Evolutionary conservation across 2,797 vertebrate genomes (phyloP), one percentile per base, ranked within the genome.

Genomic region (Channallabes apus): DNA sequence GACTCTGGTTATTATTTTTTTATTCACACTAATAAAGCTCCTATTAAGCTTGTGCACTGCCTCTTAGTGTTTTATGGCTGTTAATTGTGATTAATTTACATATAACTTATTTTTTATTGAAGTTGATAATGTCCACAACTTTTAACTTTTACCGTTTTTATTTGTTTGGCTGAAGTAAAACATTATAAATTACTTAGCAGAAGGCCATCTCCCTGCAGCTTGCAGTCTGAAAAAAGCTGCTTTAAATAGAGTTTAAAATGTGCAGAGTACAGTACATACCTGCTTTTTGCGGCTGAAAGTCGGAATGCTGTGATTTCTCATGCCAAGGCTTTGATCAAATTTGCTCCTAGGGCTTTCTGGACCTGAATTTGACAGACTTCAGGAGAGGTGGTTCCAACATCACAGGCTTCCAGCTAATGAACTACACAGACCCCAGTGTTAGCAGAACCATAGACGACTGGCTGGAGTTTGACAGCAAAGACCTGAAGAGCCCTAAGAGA

Each of bases 351-450:
- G 98, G 98, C 24, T 98, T 99, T 91, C 93, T 97, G 95, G 98
- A 99, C 89, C 94, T 99, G 84, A 97, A 99, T 89, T 90, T 99
- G 87, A 97, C 95, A 3, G 97, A 97, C 88, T 97, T 99, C 88
- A 96, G 94, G 89, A 96, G 96, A 86, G 95, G 96, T 0, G 97
- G 96, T 3, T 96, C 97, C n/a, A 99, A 99, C 0, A 96, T 98
- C 87, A 99, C 98, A 0, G 98, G 98, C 6, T 97, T 99, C 93
- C 98, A 99, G 91, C 15, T 99, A 91, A 96, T 99, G 88, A 97
- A 98, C 93, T 95, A 95, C 89, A 96, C 97, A 0, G 94, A 98
- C 67, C 91, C 94, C 3, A 86, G 92, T 8, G 96, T 97, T 0
- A 93, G 95, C 89, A 95, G 92, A 88, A 95, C 96, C 85, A 96